Conservation (phyloP, 1,140 invertebrate genomes). For the Penaeus indicus region DNA sequence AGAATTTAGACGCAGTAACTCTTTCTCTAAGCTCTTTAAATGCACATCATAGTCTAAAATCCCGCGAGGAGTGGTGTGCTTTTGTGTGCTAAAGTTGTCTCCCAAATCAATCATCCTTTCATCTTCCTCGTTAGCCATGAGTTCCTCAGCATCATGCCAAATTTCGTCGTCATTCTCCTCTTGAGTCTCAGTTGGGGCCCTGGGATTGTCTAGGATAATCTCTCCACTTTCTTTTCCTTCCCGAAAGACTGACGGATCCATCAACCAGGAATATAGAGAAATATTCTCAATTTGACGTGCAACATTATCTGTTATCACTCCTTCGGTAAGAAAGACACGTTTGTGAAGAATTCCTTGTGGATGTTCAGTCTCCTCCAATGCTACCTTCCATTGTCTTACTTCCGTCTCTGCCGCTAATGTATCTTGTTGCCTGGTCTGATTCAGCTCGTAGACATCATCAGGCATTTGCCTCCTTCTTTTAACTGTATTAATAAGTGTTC, state of each 20-base stretch:
- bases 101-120: slow-evolving; percentile 25
- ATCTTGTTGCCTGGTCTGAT: background rate
- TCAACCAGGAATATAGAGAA: too few relatives aligned
- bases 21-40: background rate
- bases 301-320: too few relatives aligned
- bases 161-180: slow-evolving; percentile 42
- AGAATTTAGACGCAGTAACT: too few relatives aligned
- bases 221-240: too few relatives aligned
- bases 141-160: slow-evolving; percentile 55
- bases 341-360: background rate
- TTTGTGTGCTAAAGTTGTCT: background rate
- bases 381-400: background rate
- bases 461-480: background rate
- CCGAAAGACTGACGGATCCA: too few relatives aligned
- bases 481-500: slow-evolving; percentile 18
- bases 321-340: too few relatives aligned
- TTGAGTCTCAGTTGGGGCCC: background rate
- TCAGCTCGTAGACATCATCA: background rate
- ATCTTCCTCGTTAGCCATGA: slow-evolving; percentile 51
- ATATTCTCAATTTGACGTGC: too few relatives aligned
- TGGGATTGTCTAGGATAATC: too few relatives aligned
- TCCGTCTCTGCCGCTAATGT: background rate
- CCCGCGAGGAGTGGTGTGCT: background rate
- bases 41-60: slow-evolving; percentile 22
- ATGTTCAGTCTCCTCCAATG: background rate